Evolutionary conservation across 2,888 invertebrate species (phyloP).

Genomic region (Brachypalpus laphriformis): DNA sequence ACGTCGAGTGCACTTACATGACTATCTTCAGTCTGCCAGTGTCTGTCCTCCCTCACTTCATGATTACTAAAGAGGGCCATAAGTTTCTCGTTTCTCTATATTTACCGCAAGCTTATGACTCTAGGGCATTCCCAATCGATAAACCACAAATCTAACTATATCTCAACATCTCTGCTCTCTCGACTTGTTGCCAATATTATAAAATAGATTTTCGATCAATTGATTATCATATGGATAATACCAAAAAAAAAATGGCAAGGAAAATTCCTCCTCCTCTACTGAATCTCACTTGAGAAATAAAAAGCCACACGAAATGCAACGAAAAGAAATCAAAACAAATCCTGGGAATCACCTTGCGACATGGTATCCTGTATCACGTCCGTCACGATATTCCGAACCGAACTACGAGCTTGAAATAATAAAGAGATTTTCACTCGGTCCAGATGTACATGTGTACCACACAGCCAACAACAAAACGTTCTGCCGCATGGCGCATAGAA

Average conservation of each 20-base stretch:
- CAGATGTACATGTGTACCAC: constrained; percentile 73
- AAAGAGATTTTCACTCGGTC: constrained; percentile 70
- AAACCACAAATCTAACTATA: constrained; percentile 34
- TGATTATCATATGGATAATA: constrained; percentile 62
- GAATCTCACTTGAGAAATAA: neutral
- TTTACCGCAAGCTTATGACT: constrained; percentile 56
- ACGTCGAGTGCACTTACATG: constrained; percentile 53
- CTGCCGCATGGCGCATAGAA: constrained; percentile 41
- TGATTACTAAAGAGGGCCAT: constrained; percentile 22
- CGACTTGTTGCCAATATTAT: constrained; percentile 38
- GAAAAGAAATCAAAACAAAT: constrained; percentile 70
- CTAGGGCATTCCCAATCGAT: constrained; percentile 37
- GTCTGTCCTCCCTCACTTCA: constrained; percentile 3
- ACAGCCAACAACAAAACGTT: constrained; percentile 62
- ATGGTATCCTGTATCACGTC: constrained; percentile 74
- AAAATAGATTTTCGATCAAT: constrained; percentile 66
- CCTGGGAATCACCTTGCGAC: constrained; percentile 74
- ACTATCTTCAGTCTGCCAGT: constrained; percentile 3
- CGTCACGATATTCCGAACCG: constrained; percentile 68
- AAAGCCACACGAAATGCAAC: constrained; percentile 40
- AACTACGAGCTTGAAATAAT: constrained; percentile 70
- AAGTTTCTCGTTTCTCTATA: neutral
- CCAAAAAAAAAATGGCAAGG: constrained; percentile 22
- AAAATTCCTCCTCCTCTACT: constrained; percentile 2
- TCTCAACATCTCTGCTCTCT: constrained; percentile 13